These are phyloP conservation scores for Psylliodes chrysocephalus DNA, from an alignment of 2,888 invertebrate species.

Conservation along the genomic window DNA sequence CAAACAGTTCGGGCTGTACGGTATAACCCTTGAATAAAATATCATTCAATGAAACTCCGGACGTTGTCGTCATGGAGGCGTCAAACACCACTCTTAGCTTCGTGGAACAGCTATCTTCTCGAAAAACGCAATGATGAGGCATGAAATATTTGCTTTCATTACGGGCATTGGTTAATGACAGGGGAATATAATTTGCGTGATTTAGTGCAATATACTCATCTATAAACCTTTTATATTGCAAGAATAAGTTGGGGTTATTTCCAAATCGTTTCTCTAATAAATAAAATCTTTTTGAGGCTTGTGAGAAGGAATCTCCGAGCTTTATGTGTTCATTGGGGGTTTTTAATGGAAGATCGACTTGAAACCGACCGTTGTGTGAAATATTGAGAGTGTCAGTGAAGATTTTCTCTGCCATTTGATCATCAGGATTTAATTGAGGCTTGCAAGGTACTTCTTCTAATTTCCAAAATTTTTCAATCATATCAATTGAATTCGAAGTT, in stretches of 20 bases:
- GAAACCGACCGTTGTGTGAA: neutral
- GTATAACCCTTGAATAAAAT: neutral
- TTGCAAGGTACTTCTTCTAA: conserved; percentile 5
- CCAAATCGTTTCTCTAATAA: neutral
- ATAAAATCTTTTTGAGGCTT: neutral
- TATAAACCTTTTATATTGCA: conserved; percentile 3
- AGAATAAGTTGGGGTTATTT: neutral
- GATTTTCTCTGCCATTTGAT: neutral
- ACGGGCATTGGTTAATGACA: neutral
- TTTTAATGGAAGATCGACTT: neutral
- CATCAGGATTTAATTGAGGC: neutral
- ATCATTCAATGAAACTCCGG: conserved; percentile 6
- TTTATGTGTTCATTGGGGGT: neutral
- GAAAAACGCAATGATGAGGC: neutral
- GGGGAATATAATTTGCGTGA: neutral
- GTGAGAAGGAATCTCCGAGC: neutral
- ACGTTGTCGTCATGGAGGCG: neutral
- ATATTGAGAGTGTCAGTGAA: neutral
- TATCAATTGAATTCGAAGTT: too few species aligned
- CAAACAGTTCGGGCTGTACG: conserved; percentile 7
- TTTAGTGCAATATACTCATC: conserved; percentile 6
- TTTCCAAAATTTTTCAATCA: conserved; percentile 2
- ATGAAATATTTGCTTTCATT: conserved; percentile 6
- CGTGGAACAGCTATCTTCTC: neutral
- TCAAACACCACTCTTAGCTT: conserved; percentile 4